A percentile compares a stretch with the other conserved stretches of the same genome.
Conservation (phyloP, 2,113 vertebrate genomes). For the Platycercus adscitus region DNA sequence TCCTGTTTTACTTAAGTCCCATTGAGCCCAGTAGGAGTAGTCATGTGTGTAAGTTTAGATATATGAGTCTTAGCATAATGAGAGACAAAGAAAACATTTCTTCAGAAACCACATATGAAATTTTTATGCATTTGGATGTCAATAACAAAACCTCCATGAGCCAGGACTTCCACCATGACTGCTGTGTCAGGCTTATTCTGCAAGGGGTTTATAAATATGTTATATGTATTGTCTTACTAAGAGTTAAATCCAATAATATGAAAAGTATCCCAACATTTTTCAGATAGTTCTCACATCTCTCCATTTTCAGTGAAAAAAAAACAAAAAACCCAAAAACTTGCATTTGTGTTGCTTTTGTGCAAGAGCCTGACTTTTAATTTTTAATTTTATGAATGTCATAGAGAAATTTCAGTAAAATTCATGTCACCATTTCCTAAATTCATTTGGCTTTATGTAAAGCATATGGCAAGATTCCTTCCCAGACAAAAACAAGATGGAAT, state of each 20-base stretch:
- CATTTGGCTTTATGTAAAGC: not conserved
- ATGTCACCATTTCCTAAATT: not conserved
- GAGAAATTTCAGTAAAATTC: not conserved
- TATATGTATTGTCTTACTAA: not conserved
- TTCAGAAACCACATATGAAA: not conserved
- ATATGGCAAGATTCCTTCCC: not conserved
- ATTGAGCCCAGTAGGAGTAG: not conserved
- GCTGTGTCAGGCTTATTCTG: not conserved
- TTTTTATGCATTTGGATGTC: not conserved
- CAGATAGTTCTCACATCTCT: not conserved
- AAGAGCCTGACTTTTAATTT: not conserved
- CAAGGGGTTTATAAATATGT: not conserved
- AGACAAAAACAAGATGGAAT: not conserved
- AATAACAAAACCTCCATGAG: not conserved
- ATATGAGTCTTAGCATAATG: not conserved
- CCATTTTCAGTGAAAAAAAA: not conserved
- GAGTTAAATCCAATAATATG: not conserved
- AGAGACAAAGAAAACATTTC: not conserved
- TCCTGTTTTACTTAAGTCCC: not conserved
- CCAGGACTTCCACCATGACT: not conserved
- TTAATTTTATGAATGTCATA: not conserved
- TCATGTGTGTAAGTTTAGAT: not conserved
- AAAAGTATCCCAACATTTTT: not conserved
- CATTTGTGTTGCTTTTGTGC: not conserved
- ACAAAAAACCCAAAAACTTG: not conserved